These are phyloP conservation scores for Cryptotermes secundus DNA, from an alignment of 1,140 invertebrate species.

Conservation along the genomic window DNA sequence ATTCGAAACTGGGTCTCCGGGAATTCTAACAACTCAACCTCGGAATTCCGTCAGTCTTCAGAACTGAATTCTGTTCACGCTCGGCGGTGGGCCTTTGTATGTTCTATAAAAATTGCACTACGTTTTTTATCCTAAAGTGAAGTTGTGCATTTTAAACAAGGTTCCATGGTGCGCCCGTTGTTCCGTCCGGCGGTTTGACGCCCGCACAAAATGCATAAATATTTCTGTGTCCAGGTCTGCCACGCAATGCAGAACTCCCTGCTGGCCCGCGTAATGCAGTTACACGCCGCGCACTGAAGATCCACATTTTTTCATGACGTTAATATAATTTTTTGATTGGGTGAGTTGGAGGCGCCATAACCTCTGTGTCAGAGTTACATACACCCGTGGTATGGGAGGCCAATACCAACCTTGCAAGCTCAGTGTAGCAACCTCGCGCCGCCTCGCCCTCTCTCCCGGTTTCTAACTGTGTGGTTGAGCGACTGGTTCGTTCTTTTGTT, in stretches of 20 bases:
- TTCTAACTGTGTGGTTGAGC: too few relatives aligned
- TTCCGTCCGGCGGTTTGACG: neutral
- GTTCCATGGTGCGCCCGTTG: neutral
- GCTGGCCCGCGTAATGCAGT: neutral
- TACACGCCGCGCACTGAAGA: neutral
- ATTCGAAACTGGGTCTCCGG: too few relatives aligned
- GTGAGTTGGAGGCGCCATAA: neutral
- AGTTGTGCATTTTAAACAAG: neutral
- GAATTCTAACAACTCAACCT: too few relatives aligned
- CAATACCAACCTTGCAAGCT: neutral
- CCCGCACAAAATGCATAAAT: neutral
- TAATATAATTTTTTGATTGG: neutral
- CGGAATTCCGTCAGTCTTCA: too few relatives aligned
- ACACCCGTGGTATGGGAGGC: neutral
- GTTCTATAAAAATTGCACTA: neutral
- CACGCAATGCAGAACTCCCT: neutral
- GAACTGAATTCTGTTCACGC: neutral
- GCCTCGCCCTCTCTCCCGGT: too few relatives aligned
- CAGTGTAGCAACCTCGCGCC: too few relatives aligned
- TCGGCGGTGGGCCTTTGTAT: neutral
- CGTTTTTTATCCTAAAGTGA: neutral
- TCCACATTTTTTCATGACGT: slow-evolving; percentile 1
- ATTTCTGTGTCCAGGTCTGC: neutral
- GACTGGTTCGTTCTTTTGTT: too few relatives aligned
- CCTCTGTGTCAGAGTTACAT: neutral